Evolutionary conservation across 2,888 invertebrate genomes (phyloP), one percentile per base, ranked within the genome.

Genomic region (Watsonalla cultraria): DNA sequence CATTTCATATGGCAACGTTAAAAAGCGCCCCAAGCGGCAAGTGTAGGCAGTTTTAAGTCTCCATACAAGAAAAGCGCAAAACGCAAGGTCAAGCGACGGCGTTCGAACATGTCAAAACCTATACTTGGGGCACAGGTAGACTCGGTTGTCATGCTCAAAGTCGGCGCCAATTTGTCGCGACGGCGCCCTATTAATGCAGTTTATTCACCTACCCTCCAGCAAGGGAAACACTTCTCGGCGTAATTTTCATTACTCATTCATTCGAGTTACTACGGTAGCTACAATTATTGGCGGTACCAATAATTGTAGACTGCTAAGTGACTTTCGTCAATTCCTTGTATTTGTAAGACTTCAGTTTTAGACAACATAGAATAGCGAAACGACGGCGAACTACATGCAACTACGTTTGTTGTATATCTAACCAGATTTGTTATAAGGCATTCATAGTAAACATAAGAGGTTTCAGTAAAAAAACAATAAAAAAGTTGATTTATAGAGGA

Each of bases 101-200:
- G 24, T 24, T 24, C 24, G 24, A 24, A 24, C 24, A 4, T 8
- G 46, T 24, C 46, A 7, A 5, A n/a, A 46, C 46, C 7, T 37
- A 15, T 8, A 48, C 14, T 13, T 37, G 11, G 11, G 42, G 8
- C 42, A 13, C 7, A 15, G 34, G 14, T 39, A 49, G 45, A 45
- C 56, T 53, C 52, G 51, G 59, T 58, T 55, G 59, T 55, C 54
- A 63, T 64, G 57, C 62, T 62, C 61, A 57, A 50, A 45, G 57
- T 45, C 54, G 78, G 76, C 81, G 82, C 78, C 82, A 54, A 61
- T 45, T 54, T 57, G 82, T 70, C 82, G 76, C 78, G 74, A 59
- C 75, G 66, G 58, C 68, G 66, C 58, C 66, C 72, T 70, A 74
- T 79, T 76, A 80, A 72, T 80, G 76, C 75, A 84, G 80, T 82